phyloP scores from a whole-genome alignment of 2,888 invertebrate genomes.

The Tolmerus cingulatus region DNA sequence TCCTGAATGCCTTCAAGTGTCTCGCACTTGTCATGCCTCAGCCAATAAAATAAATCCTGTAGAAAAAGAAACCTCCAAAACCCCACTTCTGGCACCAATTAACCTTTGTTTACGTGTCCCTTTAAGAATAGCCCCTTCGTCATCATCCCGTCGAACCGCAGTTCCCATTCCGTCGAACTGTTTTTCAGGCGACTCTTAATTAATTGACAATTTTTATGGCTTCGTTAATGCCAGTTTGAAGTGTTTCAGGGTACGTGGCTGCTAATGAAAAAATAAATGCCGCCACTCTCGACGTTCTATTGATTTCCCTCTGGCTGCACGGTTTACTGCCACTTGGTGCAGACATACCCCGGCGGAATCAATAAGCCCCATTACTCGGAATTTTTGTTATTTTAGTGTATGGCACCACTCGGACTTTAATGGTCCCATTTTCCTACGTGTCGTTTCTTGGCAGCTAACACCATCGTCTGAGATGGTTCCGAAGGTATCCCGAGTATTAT shows the following conservation, averaged over 20 bases:
- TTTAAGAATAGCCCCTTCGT: not conserved
- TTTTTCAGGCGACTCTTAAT: conserved; percentile 47
- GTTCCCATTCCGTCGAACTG: conserved; percentile 6
- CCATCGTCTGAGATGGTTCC: not conserved
- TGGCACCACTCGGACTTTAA: conserved; percentile 7
- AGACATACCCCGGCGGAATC: not conserved
- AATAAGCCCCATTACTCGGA: conserved; percentile 16
- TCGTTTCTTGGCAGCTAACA: not conserved
- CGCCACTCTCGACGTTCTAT: not conserved
- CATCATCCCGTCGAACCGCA: not conserved
- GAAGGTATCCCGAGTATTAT: not conserved
- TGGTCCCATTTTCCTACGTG: conserved; percentile 9
- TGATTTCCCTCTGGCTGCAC: conserved; percentile 11
- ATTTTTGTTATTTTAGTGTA: conserved; percentile 30
- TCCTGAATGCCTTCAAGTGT: not conserved
- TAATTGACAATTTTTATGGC: conserved; percentile 50
- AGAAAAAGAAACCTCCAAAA: not conserved
- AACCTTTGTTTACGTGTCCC: not conserved
- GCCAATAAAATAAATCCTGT: not conserved
- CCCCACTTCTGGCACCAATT: not conserved
- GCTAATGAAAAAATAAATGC: conserved; percentile 45
- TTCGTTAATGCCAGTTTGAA: conserved; percentile 49
- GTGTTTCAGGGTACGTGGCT: conserved; percentile 48
- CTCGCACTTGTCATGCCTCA: not conserved
- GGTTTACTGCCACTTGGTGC: conserved; percentile 9